These are phyloP conservation scores for Crossaster papposus DNA, from an alignment of 53 echinoderm and acorn worm genomes.

Conservation along the genomic window DNA sequence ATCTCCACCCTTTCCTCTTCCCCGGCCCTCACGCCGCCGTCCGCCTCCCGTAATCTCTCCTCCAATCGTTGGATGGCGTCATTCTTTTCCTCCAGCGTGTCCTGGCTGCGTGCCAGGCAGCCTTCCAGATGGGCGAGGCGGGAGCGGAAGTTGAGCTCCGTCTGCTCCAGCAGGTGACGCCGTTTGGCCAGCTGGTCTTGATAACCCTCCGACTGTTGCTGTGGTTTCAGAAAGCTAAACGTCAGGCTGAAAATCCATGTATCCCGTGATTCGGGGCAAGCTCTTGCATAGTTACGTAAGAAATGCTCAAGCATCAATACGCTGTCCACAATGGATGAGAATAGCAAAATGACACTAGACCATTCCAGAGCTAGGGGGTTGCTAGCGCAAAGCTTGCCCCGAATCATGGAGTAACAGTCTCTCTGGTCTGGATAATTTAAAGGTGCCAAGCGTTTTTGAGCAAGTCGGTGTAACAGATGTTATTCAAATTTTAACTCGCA, in stretches of 20 bases:
- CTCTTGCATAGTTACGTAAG: background rate
- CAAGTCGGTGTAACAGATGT: too few species aligned
- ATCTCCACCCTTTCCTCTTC: conserved; percentile 63
- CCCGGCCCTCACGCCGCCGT: conserved; percentile 17
- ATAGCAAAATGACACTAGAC: too few species aligned
- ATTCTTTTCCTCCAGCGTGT: conserved; percentile 81
- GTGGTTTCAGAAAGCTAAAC: conserved; percentile 27
- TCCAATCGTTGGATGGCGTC: conserved; percentile 70
- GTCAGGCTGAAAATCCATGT: background rate
- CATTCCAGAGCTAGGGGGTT: too few species aligned
- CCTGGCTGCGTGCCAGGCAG: conserved; percentile 83
- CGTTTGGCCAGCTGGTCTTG: conserved; percentile 79
- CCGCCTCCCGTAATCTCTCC: conserved; percentile 65
- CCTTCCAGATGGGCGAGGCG: conserved; percentile 79
- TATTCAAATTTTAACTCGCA: too few species aligned
- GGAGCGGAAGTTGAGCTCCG: conserved; percentile 73
- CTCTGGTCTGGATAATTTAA: too few species aligned
- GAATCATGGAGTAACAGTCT: too few species aligned
- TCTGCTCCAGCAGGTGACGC: conserved; percentile 81
- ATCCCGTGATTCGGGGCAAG: too few species aligned
- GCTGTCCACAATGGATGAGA: too few species aligned
- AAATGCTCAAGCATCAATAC: background rate
- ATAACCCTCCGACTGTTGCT: conserved; percentile 80
- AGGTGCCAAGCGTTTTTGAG: too few species aligned
- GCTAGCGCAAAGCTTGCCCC: too few species aligned